phyloP scores from a whole-genome alignment of 2,113 vertebrate genomes.

The Noturus placidus region DNA sequence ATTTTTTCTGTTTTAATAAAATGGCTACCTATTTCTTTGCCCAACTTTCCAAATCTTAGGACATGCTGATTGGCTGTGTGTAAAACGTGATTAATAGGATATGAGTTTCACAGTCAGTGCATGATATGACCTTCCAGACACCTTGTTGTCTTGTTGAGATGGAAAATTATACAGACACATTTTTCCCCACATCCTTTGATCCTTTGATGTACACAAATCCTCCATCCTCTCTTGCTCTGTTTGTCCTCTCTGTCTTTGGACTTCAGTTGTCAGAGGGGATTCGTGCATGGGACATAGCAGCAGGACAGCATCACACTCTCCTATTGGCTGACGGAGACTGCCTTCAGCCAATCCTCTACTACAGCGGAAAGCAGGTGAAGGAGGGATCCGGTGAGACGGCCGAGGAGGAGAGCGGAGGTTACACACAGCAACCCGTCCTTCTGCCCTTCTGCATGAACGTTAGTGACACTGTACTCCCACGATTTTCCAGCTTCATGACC shows the following conservation, averaged over 20 bases:
- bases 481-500: neutral
- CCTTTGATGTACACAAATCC: neutral
- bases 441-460: constrained; percentile 88
- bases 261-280: constrained; percentile 81
- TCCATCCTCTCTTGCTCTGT: neutral
- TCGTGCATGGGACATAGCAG: constrained; percentile 84
- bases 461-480: constrained; percentile 48
- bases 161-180: no score
- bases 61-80: no score
- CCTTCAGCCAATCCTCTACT: constrained; percentile 90
- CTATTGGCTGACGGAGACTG: constrained; percentile 89
- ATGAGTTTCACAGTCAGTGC: no score
- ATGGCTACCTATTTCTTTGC: no score
- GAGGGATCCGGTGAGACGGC: constrained; percentile 59
- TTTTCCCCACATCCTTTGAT: neutral
- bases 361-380: constrained; percentile 82
- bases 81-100: no score
- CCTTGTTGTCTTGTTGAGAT: no score
- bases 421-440: constrained; percentile 78
- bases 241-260: neutral
- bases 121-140: no score
- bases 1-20: no score
- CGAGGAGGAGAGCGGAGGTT: constrained; percentile 62
- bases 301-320: constrained; percentile 85
- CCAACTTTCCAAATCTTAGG: no score